Base-by-base conservation (phyloP, 2,113 vertebrate genomes). In the Cranoglanis bouderius region DNA sequence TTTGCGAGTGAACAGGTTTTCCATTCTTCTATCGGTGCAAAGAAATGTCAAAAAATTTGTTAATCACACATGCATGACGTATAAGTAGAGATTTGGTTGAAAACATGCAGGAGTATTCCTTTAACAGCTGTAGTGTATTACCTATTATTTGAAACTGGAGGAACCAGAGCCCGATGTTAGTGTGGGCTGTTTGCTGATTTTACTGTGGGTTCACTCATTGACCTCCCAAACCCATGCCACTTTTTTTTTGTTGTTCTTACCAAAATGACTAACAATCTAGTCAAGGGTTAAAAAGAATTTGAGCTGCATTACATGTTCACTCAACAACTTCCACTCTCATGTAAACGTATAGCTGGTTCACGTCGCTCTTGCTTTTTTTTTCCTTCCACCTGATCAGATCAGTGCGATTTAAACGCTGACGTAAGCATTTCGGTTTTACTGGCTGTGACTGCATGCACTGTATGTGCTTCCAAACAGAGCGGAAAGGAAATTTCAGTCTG, bases 171-270 rank as follows among this genome's bases (percentile, higher is more conserved):
- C 51, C 40, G 26, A 24, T 40, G 86, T 81, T 51, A 38, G 43
- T 82, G 21, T 65, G 35, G 26, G 49, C 35, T 77, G 49, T 43
- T 59, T n/a, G 77, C 46, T 40, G 59, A 70, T 72, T 55, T 82
- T 82, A 53, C 78, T 82, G 49, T 72, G 86, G 65, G 18, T 70
- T 70, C 61, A 57, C 14, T 55, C 51, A 67, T 35, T 87, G 86
- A 67, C 77, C 19, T 74, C 57, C 46, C 32, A 40, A 82, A 72
- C 63, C 32, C 46, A 55, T 40, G 13, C 18, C 32, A n/a, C 43
- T 40, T 7, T 51, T 18, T 38, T 29, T 16, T 46, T 65, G 19
- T 86, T 38, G 13, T 59, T 49, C 16, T 59, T n/a, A 21, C 16
- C 18, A 72, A 70, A 81, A 51, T 1, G 4, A 35, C n/a, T 26